Evolutionary conservation across 37 sponge, comb jelly and placozoan species (phyloP).

Genomic region (Bolinopsis microptera): DNA sequence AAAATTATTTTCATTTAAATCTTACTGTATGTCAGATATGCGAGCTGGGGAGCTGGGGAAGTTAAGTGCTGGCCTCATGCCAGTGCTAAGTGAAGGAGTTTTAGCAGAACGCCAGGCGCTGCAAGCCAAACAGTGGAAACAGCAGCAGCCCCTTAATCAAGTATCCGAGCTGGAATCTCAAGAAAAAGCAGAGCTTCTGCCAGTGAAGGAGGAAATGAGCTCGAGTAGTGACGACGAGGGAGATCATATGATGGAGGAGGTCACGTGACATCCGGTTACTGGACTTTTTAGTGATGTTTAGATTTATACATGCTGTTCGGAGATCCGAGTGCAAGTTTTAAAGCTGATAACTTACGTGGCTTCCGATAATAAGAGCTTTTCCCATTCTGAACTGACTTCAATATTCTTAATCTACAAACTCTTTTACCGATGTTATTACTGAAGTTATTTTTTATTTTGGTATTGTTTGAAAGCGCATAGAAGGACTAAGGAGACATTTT

Average conservation of each 20-base stretch:
- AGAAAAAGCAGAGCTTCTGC: background rate
- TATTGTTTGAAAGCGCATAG: no score
- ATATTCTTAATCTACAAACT: no score
- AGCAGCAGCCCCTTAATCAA: conserved; percentile 23
- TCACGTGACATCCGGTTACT: conserved; percentile 59
- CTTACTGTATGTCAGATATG: no score
- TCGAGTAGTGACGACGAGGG: conserved; percentile 52
- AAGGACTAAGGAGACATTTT: no score
- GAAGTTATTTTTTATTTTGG: no score
- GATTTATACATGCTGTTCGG: no score
- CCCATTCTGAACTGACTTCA: no score
- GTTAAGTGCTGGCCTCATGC: background rate
- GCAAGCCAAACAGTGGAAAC: background rate
- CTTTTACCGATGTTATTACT: no score
- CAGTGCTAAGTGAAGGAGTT: background rate
- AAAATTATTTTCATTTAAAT: no score
- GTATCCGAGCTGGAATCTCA: background rate
- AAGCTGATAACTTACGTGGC: no score
- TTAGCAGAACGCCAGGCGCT: conserved; percentile 10
- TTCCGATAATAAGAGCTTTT: background rate
- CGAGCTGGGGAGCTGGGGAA: conserved; percentile 27
- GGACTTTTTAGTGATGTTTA: no score
- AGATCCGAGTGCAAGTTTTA: no score
- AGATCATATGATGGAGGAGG: conserved; percentile 28
- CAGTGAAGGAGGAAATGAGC: conserved; percentile 20